Base-by-base conservation (phyloP, 92 coral and sea anemone species). In the Actinostola sp. region DNA sequence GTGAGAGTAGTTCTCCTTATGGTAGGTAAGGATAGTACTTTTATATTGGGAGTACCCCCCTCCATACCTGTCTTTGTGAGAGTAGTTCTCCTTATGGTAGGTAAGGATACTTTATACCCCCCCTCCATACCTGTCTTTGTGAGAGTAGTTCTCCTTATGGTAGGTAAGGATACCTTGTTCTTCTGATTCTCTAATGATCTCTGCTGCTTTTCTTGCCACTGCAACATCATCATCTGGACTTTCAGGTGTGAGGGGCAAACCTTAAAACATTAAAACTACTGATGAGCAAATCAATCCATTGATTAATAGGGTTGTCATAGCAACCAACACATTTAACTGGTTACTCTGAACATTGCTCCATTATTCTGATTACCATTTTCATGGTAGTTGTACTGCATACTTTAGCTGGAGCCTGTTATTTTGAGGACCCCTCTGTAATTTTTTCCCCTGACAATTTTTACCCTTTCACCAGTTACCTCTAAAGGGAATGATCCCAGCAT, bases 201-300 rank as follows among this genome's bases (percentile, higher is more conserved):
- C 89, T n/a, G 84, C 82, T 52, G 89, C 79, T 77, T 87, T 90
- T 64, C 77, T 78, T 20, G 88, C 83, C 67, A 78, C 67, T 29
- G 75, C 83, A 44, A 87, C 54, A 36, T 82, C 82, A 34, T 84
- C 92, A 66, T 80, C 97, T 6, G 97, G 97, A 53, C 92, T 88
- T 55, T 63, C 82, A 41, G 90, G 88, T 30, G 90, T 79, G 29
- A 84, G 67, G 8, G 92, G 96, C 80, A 86, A 74, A 8, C 85
- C 88, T 88, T 31, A 0, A 44, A 13, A 14, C 7, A 39, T 14
- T 14, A 39, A 39, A 39, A 39, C 14, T 7, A 39, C 7, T 39
- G n/a, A n/a, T n/a, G n/a, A n/a, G n/a, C n/a, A n/a, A n/a, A n/a
- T n/a, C n/a, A n/a, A n/a, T n/a, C n/a, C n/a, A n/a, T n/a, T n/a